Evolutionary conservation across 2,113 vertebrate species (phyloP).

Genomic region (Eulemur rufifrons): DNA sequence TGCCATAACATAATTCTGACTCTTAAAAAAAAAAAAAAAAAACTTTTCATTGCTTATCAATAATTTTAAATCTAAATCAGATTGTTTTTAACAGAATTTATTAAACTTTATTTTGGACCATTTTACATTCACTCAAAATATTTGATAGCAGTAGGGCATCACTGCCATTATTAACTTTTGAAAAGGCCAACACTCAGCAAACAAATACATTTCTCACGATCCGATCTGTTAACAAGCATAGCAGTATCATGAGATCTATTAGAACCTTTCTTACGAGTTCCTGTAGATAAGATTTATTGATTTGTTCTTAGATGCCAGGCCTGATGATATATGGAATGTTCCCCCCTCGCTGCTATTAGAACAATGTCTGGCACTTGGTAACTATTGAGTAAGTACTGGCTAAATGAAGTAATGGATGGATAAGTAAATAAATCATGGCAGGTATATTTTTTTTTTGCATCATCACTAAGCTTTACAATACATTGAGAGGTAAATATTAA

Average conservation of each 20-base stretch:
- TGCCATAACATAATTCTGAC: neutral
- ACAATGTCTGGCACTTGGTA: neutral
- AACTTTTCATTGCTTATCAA: neutral
- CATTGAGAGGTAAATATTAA: neutral
- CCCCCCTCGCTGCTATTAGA: neutral
- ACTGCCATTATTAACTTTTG: neutral
- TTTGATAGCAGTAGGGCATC: neutral
- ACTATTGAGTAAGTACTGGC: neutral
- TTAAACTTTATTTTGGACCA: neutral
- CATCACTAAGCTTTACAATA: neutral
- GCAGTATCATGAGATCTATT: neutral
- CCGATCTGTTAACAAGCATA: neutral
- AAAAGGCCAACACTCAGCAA: neutral
- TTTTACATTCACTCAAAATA: neutral
- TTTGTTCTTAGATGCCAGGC: neutral
- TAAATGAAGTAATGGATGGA: neutral
- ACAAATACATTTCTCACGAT: neutral
- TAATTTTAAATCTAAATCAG: neutral
- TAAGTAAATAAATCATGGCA: neutral
- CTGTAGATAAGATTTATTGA: neutral
- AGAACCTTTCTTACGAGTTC: neutral
- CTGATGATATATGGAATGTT: neutral
- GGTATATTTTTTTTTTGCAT: neutral
- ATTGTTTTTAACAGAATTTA: neutral
- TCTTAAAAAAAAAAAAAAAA: neutral